Base-by-base conservation (phyloP, 1,140 invertebrate genomes). In the Elymnias hypermnestra region DNA sequence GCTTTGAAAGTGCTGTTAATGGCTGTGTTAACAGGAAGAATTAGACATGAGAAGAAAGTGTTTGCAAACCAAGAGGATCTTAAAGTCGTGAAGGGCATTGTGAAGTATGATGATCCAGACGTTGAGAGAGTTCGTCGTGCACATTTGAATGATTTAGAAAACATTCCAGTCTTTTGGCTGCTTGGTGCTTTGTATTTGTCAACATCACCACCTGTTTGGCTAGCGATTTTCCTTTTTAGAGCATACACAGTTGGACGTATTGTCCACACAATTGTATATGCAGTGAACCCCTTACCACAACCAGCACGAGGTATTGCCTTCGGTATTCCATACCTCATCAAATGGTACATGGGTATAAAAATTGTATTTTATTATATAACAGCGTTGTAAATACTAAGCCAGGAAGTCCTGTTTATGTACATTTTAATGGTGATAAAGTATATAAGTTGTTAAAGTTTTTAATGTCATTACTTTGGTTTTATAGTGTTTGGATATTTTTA, bases 121-220 rank as follows among this genome's bases (percentile, higher is more conserved):
- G 77, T 90, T 7, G 89, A 90, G 69, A 77, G 89, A 45, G 67
- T 87, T 5, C 62, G 86, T 10, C 68, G 92, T 49, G 92, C 91
- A 23, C 92, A 94, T 70, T 70, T 91, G 42, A 94, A 94, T 64
- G 93, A 94, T 63, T 62, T 94, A 49, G 93, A 94, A 75, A 94
- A 93, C 66, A 92, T 94, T 38, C 84, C 90, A 0, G 75, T 89
- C 2, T 94, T 93, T 60, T 87, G 92, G 57, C 61, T 92, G 4
- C 68, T 91, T n/a, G 89, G 87, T 2, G 87, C 89, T 0, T 54
- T 93, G 13, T 94, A 92, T 63, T 69, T 91, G 12, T 67, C 89
- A 0, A 92, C 91, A 0, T 84, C 83, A 22, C 93, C 93, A 0
- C 60, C 72, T 10, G 53, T 73, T 2, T 57, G 43, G 9, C 57